Evolutionary conservation across 1,140 invertebrate genomes (phyloP).

Genomic region (Caerostris darwini): DNA sequence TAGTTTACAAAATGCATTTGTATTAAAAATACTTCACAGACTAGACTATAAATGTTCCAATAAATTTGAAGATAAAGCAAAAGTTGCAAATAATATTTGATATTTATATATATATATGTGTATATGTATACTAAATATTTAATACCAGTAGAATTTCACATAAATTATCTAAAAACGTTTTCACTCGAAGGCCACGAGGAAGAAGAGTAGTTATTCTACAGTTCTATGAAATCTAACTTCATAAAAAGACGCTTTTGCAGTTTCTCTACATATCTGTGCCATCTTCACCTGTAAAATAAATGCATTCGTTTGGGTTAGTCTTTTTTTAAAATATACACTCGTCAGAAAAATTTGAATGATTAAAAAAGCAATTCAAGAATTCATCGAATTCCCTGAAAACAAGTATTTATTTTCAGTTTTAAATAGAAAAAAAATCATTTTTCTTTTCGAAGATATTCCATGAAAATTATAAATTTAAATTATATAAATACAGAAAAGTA

Average conservation of each 20-base stretch:
- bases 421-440: too few relatives aligned
- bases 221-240: background rate
- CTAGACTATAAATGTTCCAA: slow-evolving; percentile 1
- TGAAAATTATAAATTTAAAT: too few relatives aligned
- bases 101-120: background rate
- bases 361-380: too few relatives aligned
- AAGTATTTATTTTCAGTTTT: too few relatives aligned
- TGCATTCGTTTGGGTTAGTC: too few relatives aligned
- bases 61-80: background rate
- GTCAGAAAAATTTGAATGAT: too few relatives aligned
- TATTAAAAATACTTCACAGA: background rate
- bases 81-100: background rate
- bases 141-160: background rate
- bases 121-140: background rate
- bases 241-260: background rate
- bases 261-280: slow-evolving; percentile 65
- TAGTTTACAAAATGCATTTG: background rate
- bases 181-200: background rate
- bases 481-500: too few relatives aligned
- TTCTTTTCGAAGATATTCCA: too few relatives aligned
- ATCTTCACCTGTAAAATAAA: slow-evolving; percentile 60
- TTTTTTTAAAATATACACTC: too few relatives aligned
- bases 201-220: slow-evolving; percentile 8
- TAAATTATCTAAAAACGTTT: slow-evolving; percentile 9
- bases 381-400: too few relatives aligned